These are phyloP conservation scores for Neotoma lepida DNA, from an alignment of 2,113 vertebrate genomes.

Conservation along the genomic window DNA sequence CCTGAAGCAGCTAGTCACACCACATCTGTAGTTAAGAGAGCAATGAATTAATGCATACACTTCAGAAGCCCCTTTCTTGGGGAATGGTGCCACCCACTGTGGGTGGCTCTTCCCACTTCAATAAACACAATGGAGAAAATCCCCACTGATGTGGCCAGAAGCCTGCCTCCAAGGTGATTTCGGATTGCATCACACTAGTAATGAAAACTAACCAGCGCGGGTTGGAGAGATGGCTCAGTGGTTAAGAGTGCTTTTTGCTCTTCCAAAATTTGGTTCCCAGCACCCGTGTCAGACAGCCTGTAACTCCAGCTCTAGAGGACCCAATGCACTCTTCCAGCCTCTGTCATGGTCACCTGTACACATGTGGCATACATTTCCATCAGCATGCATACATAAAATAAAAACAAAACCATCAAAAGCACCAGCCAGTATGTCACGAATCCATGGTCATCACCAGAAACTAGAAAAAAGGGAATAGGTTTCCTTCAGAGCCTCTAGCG, in stretches of 20 bases:
- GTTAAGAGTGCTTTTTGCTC: not conserved
- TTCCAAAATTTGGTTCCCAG: not conserved
- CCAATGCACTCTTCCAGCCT: not conserved
- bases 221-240: not conserved
- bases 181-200: not conserved
- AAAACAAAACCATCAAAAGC: not conserved
- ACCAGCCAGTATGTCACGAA: too few species aligned
- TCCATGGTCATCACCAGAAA: not conserved
- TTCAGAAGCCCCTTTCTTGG: not conserved
- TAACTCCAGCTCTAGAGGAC: not conserved
- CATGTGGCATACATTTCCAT: too few species aligned
- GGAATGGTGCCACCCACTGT: not conserved
- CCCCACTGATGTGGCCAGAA: too few species aligned
- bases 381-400: too few species aligned
- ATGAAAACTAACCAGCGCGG: not conserved
- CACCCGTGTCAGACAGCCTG: not conserved
- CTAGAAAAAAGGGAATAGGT: not conserved
- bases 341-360: not conserved
- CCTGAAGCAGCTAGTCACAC: not conserved
- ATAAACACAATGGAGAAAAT: not conserved
- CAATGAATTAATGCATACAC: too few species aligned
- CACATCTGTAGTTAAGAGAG: not conserved
- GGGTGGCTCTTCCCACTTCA: not conserved
- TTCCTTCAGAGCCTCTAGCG: not conserved
- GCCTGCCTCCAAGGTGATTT: not conserved